A percentile compares a stretch with the other conserved stretches of the same genome.
These are phyloP conservation scores for Watsonalla binaria DNA, from an alignment of 2,888 invertebrate species.

Conservation along the genomic window DNA sequence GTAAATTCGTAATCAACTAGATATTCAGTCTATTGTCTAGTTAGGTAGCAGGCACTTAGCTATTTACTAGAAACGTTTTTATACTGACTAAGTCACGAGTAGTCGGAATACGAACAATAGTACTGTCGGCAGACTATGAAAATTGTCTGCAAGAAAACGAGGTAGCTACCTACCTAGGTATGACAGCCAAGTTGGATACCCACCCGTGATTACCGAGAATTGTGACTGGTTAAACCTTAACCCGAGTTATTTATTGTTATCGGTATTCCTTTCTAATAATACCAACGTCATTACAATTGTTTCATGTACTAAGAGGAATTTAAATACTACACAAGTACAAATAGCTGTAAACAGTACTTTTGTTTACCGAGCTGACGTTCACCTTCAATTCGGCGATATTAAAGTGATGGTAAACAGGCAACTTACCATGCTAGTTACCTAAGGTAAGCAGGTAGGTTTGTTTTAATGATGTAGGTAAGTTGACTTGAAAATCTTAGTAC, in stretches of 20 bases:
- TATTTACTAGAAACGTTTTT: too few species aligned
- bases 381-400: too few species aligned
- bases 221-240: constrained; percentile 14
- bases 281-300: constrained; percentile 21
- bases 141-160: background rate
- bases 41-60: background rate
- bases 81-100: constrained; percentile 2
- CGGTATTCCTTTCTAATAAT: constrained; percentile 31
- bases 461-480: too few species aligned
- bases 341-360: too few species aligned
- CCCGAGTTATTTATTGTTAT: constrained; percentile 13
- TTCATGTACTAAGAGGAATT: background rate
- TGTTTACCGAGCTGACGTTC: too few species aligned
- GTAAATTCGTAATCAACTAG: background rate
- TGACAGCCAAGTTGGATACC: constrained; percentile 2
- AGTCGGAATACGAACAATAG: background rate
- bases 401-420: too few species aligned
- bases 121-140: background rate
- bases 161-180: constrained; percentile 3
- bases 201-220: constrained; percentile 12
- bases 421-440: too few species aligned
- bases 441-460: too few species aligned
- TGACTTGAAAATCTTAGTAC: too few species aligned
- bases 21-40: background rate
- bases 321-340: too few species aligned